Base-by-base conservation (phyloP, 2,888 invertebrate genomes). In the Napeogenes sylphis region DNA sequence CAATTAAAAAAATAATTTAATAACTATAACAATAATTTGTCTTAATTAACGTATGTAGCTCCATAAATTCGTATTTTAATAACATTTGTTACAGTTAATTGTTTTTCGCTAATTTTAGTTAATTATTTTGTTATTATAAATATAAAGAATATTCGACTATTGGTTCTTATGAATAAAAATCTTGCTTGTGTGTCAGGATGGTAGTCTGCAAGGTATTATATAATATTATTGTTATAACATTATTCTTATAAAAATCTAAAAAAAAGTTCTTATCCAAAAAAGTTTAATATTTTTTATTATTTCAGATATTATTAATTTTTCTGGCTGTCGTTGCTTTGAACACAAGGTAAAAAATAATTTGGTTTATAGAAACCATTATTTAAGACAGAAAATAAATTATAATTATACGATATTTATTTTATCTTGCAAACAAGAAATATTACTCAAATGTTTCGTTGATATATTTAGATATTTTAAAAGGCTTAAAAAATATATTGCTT, bases 31-130 rank as follows among this genome's bases (percentile, higher is more conserved):
- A 21, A 21, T 21, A 21, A 21, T 21, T 21, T 21, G 21, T 21
- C 21, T 21, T 21, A 21, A 21, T 21, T 21, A 62, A 63, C 64
- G 60, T 60, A 65, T 55, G 58, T 42, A 60, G 58, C 59, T 64
- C 64, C 58, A 58, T 58, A 46, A 10, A 58, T 61, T 56, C 12
- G 14, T 57, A 21, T 47, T 54, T 53, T 68, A 66, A 72, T 57
- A 53, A 54, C 30, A 70, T 74, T 73, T 61, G 73, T 66, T 62
- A 66, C 67, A 71, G 66, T 69, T 63, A 69, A 70, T 72, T 67
- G 64, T 12, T 63, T 5, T 58, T 61, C 45, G 56, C 53, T 54
- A 33, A 45, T 35, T 66, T 51, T n/a, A 59, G 61, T 66, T 67
- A 70, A 72, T 71, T 71, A 64, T 66, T 68, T 51, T 58, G n/a